Evolutionary conservation across 2,797 vertebrate genomes (phyloP).

Genomic region (Peromyscus eremicus): DNA sequence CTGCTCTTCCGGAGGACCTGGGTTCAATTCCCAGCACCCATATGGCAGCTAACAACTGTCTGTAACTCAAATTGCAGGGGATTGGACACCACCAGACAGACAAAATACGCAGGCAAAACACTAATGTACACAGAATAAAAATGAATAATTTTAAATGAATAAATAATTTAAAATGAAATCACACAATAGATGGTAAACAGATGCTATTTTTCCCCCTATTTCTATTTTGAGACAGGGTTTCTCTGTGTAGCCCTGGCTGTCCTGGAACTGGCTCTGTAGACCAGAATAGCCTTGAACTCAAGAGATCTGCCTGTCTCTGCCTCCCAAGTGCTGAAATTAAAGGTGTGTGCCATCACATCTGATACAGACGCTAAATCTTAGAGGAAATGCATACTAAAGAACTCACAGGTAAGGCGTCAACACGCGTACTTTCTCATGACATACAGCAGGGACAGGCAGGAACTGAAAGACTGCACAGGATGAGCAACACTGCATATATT

Average conservation of each 20-base stretch:
- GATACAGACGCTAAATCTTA: background rate
- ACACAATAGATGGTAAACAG: constrained; percentile 42
- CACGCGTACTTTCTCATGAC: background rate
- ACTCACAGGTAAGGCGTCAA: background rate
- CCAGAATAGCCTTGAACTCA: background rate
- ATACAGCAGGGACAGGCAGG: background rate
- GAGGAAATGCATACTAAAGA: background rate
- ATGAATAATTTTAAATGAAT: background rate
- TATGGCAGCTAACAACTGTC: background rate
- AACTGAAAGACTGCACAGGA: background rate
- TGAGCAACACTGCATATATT: background rate
- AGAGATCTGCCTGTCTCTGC: background rate
- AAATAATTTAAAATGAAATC: background rate
- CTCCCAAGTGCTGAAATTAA: background rate
- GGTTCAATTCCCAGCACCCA: background rate
- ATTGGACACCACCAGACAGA: background rate
- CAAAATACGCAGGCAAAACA: background rate
- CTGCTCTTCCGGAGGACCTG: background rate
- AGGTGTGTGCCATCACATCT: background rate
- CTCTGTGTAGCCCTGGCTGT: background rate
- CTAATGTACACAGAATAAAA: background rate
- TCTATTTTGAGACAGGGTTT: background rate
- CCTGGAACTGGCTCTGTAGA: background rate
- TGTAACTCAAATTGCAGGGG: background rate
- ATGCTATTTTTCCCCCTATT: background rate